Conservation (phyloP, 2,797 vertebrate species). For the Balearica regulorum region DNA sequence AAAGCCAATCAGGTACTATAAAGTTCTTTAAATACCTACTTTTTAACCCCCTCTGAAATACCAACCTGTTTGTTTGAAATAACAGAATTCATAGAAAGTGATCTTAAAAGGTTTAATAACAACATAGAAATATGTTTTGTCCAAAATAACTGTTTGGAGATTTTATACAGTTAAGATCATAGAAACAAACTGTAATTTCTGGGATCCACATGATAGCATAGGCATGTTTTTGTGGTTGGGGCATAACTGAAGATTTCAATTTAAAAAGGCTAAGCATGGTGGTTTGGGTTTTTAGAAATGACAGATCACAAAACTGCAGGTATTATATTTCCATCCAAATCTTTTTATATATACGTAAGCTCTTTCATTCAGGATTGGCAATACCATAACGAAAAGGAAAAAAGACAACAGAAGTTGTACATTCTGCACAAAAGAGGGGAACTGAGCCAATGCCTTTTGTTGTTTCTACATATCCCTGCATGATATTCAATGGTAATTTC, state of each 20-base stretch:
- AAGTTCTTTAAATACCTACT: not conserved
- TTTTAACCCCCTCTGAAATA: not conserved
- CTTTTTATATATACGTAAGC: slow-evolving; percentile 57
- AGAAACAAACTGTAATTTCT: slow-evolving; percentile 33
- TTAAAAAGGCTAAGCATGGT: slow-evolving; percentile 27
- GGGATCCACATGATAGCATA: slow-evolving; percentile 9
- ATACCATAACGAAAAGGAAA: not conserved
- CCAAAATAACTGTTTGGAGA: slow-evolving; percentile 21
- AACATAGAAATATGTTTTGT: not conserved
- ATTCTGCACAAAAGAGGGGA: not conserved
- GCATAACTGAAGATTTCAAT: slow-evolving; percentile 34
- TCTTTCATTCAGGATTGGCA: slow-evolving; percentile 59
- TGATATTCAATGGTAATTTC: not conserved
- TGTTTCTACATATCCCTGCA: not conserved
- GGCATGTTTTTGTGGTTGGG: slow-evolving; percentile 40
- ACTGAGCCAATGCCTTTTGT: not conserved
- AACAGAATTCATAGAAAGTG: slow-evolving; percentile 31
- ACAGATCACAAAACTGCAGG: slow-evolving; percentile 37
- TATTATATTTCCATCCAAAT: slow-evolving; percentile 45
- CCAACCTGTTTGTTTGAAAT: not conserved
- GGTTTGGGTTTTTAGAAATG: slow-evolving; percentile 46
- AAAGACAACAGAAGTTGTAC: not conserved
- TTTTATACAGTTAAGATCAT: slow-evolving; percentile 23
- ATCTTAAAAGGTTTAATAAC: slow-evolving; percentile 5
- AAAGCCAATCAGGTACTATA: not conserved